These are phyloP conservation scores for Horisme vitalbata DNA, from an alignment of 2,888 invertebrate genomes.

Conservation along the genomic window DNA sequence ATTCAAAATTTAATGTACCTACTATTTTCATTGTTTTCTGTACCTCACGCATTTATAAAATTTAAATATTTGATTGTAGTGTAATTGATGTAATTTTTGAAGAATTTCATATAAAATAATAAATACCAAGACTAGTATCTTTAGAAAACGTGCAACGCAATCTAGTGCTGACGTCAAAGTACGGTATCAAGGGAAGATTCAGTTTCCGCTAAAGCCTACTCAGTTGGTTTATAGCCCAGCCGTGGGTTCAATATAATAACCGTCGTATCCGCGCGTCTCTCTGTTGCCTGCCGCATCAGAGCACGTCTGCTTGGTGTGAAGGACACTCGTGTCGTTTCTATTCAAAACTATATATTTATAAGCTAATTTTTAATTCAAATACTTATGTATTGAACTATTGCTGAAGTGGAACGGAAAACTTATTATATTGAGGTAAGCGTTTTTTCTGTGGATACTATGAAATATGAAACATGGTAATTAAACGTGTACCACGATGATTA, in stretches of 20 bases:
- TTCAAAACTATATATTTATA: background rate
- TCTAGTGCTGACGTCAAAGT: background rate
- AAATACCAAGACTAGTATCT: too few species aligned
- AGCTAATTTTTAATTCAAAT: background rate
- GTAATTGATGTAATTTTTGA: too few species aligned
- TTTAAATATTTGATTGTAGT: too few species aligned
- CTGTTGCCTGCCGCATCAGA: slow-evolving; percentile 62
- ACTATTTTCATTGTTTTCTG: too few species aligned
- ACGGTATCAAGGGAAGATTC: slow-evolving; percentile 9
- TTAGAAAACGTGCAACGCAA: background rate
- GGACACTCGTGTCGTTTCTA: slow-evolving; percentile 43
- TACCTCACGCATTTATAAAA: too few species aligned
- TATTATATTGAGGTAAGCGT: slow-evolving; percentile 14
- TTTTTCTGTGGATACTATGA: too few species aligned
- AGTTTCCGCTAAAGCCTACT: slow-evolving; percentile 10
- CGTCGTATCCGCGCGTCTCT: slow-evolving; percentile 25
- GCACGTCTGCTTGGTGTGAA: slow-evolving; percentile 47
- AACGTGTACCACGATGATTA: too few species aligned
- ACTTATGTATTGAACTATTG: background rate
- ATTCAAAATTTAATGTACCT: too few species aligned
- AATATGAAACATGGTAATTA: too few species aligned
- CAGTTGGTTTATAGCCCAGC: background rate
- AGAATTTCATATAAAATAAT: too few species aligned
- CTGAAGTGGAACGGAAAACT: background rate
- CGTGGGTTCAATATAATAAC: slow-evolving; percentile 23